Evolutionary conservation across 2,113 vertebrate genomes (phyloP), one percentile per base, ranked within the genome.

Genomic region (Petrocephalus zakoni): DNA sequence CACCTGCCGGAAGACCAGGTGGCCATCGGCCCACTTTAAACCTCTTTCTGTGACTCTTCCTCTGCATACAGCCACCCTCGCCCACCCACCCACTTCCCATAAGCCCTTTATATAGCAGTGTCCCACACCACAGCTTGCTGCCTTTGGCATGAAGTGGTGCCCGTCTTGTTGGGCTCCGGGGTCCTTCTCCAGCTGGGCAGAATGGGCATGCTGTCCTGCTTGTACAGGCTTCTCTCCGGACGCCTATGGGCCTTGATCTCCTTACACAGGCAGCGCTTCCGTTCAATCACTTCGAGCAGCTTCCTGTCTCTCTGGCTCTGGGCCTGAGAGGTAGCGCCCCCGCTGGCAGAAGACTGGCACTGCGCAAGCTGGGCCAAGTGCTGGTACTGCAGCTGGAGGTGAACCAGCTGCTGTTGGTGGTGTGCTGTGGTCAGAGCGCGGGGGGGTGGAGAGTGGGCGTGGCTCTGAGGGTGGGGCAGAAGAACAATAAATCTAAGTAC

Each of bases 141-240:
- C 94, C 97, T 96, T 91, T 97, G 97, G 94, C 97, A 98, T 88
- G 97, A 97, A 4, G 97, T 97, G 6, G 97, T 97, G 91, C 97
- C 97, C 5, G 96, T 96, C 92, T 98, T 98, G 86, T 96, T 96
- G 46, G 96, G 95, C 90, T 98, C 97, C 0, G 96, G 95, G 89
- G 95, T 97, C 94, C 96, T 96, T 93, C 96, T 95, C 97, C 97
- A 98, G 94, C 97, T 98, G 75, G 97, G 97, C 90, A 98, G 96
- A 92, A 97, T 97, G 90, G 97, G 97, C 97, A 98, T 97, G 95
- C 97, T 98, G 95, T 98, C 97, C 95, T 98, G 97, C 93, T 98
- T 98, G 95, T 95, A 98, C 90, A 98, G 93, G 90, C 97, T 97
- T 89, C 96, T 96, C 92, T 98, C 97, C 0, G 97, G 97, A 11